phyloP scores from a whole-genome alignment of 2,113 vertebrate genomes.

The Mystacornis crossleyi region DNA sequence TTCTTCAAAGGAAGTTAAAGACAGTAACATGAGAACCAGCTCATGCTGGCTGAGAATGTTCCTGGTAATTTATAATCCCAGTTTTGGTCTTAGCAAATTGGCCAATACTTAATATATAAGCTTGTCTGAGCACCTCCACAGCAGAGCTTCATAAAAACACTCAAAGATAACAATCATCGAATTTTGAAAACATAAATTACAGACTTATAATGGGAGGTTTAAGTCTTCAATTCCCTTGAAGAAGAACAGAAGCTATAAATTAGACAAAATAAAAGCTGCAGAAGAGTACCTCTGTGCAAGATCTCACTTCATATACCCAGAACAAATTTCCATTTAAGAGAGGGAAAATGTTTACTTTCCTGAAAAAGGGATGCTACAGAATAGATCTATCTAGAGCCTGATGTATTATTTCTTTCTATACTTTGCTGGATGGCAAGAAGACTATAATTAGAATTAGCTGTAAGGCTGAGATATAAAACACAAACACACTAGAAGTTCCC shows the following conservation, averaged over 20 bases:
- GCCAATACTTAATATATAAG: constrained; percentile 27
- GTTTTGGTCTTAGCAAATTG: neutral
- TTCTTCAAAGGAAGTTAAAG: neutral
- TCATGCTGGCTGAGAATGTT: neutral
- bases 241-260: constrained; percentile 46
- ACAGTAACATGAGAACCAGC: neutral
- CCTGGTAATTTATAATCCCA: neutral
- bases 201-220: neutral
- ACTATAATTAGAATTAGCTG: neutral
- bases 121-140: neutral
- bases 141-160: constrained; percentile 19
- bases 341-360: neutral
- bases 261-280: neutral
- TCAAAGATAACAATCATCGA: constrained; percentile 15
- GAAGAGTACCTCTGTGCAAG: neutral
- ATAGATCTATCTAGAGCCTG: neutral
- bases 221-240: neutral
- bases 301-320: neutral
- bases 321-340: constrained; percentile 40
- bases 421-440: neutral
- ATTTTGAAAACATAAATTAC: constrained; percentile 42
- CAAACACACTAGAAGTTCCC: neutral
- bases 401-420: neutral
- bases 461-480: neutral
- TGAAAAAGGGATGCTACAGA: constrained; percentile 12